Base-by-base conservation (phyloP, 2,113 vertebrate genomes). In the Pachypanchax playfairii region DNA sequence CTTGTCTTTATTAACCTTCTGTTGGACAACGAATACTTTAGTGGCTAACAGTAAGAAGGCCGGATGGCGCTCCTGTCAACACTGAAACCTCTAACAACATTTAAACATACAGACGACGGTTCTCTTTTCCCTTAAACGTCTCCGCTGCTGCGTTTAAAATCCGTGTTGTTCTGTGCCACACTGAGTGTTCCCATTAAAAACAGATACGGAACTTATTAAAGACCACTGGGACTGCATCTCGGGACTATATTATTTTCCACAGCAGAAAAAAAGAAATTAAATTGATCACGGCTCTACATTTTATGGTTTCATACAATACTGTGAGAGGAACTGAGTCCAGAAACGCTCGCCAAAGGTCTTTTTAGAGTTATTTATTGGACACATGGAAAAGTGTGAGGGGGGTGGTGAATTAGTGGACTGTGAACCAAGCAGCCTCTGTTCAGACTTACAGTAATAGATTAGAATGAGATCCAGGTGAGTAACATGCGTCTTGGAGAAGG, bases 171-270 rank as follows among this genome's bases (percentile, higher is more conserved):
- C 36, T 20, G 54, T 53, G 65, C 70, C 7, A 42, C 9, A 17
- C 28, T 20, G 35, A 54, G 36, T 35, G 59, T 35, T 48, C 67
- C 42, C 31, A 33, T 67, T 3, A 58, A 51, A 65, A 58, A 38
- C 57, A 18, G 67, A 81, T 67, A 80, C 79, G 84, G 87, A 89
- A 87, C 22, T 22, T 50, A 85, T 85, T 81, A 83, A 50, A 31
- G 20, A 73, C 47, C 35, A 24, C 6, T 53, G 61, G 72, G 44
- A 65, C 33, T 42, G 63, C 55, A 66, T 58, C 62, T 59, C 24
- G 15, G 47, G 12, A 46, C 54, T 39, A 50, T 61, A 60, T 62
- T 66, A 71, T 83, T 88, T 85, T 81, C 69, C 80, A 70, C 3
- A 70, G 70, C 62, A 73, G 38, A 70, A 12, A 31, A 2, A 14